Evolutionary conservation across 2,797 vertebrate species (phyloP).

Genomic region (Halcyon smyrnensis): DNA sequence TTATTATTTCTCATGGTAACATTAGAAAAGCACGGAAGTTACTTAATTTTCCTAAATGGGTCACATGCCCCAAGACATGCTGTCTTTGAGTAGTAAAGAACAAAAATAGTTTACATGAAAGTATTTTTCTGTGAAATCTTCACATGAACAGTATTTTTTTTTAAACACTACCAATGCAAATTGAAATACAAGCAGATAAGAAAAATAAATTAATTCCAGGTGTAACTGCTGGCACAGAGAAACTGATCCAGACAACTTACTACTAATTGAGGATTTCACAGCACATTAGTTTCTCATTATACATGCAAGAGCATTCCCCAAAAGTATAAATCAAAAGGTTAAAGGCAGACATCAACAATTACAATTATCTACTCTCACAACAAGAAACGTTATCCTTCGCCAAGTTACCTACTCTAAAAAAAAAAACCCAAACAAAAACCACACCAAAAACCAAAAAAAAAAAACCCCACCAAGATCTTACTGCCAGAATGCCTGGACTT

Average conservation of each 20-base stretch:
- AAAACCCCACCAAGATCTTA: not conserved
- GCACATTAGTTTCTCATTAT: not conserved
- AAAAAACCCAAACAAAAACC: not conserved
- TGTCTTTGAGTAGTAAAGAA: not conserved
- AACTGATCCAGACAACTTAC: not conserved
- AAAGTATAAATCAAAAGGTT: constrained; percentile 2
- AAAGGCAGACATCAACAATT: not conserved
- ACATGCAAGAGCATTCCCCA: not conserved
- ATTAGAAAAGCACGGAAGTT: not conserved
- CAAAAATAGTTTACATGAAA: not conserved
- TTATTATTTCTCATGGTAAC: not conserved
- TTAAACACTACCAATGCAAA: constrained; percentile 2
- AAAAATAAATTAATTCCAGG: constrained; percentile 29
- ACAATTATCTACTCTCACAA: not conserved
- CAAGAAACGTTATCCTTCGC: not conserved
- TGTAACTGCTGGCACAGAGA: not conserved
- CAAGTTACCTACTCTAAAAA: not conserved
- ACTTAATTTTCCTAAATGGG: not conserved
- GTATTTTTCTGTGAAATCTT: not conserved
- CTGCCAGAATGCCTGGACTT: constrained; percentile 15
- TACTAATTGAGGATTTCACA: constrained; percentile 2
- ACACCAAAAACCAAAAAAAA: not conserved
- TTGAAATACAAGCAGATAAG: not conserved
- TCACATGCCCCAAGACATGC: not conserved
- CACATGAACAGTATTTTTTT: not conserved